These are phyloP conservation scores for Ephestia elutella DNA, from an alignment of 1,140 invertebrate genomes.

Conservation along the genomic window DNA sequence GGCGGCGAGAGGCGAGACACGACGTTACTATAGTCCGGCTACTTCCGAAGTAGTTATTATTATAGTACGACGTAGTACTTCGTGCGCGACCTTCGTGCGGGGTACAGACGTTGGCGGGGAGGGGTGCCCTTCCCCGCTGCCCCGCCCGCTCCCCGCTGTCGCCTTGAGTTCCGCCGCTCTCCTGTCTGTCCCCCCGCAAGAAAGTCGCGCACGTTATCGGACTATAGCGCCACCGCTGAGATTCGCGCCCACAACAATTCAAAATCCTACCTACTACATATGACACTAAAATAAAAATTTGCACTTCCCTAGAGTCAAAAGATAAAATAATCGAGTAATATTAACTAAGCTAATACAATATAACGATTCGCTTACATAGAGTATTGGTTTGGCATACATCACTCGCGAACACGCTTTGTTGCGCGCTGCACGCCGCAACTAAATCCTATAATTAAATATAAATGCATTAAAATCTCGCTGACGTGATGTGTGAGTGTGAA, in stretches of 20 bases:
- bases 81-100: no score
- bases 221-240: not conserved
- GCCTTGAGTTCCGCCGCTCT: no score
- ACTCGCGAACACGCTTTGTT: not conserved
- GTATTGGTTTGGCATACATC: slow-evolving; percentile 2
- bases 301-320: slow-evolving; percentile 23
- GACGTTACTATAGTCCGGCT: no score
- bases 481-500: slow-evolving; percentile 30
- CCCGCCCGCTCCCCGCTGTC: no score
- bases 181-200: no score
- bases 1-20: not conserved
- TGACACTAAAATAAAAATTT: slow-evolving; percentile 35
- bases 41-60: no score
- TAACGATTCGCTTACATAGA: not conserved
- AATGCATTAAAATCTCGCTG: slow-evolving; percentile 45
- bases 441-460: slow-evolving; percentile 37
- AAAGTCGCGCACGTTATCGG: no score
- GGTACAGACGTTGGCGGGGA: no score
- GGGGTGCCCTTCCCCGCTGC: no score
- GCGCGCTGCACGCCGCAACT: slow-evolving; percentile 14
- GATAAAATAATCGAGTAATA: slow-evolving; percentile 31
- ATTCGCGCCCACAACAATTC: slow-evolving; percentile 18
- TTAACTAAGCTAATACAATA: slow-evolving; percentile 8
- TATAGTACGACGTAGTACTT: no score
- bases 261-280: slow-evolving; percentile 26